These are phyloP conservation scores for Sarcophaga peregrina DNA, from an alignment of 1,140 invertebrate species.

Conservation along the genomic window DNA sequence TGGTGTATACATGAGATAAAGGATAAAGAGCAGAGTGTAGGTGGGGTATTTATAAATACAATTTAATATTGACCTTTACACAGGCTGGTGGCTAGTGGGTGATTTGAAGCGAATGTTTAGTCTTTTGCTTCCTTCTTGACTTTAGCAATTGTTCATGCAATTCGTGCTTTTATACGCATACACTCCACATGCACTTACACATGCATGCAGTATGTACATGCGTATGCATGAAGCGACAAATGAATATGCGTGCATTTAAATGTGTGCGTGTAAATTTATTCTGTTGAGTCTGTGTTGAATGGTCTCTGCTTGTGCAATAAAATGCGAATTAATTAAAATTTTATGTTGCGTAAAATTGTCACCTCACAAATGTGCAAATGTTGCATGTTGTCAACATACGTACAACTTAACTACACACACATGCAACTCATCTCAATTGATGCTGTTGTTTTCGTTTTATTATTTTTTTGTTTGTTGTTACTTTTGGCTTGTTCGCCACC, in stretches of 20 bases:
- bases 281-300: slow-evolving; percentile 19
- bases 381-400: slow-evolving; percentile 37
- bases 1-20: background rate
- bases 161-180: too few species aligned
- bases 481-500: too few species aligned
- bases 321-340: slow-evolving; percentile 52
- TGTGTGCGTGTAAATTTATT: background rate
- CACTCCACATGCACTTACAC: too few species aligned
- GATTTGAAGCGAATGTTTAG: background rate
- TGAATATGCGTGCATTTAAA: too few species aligned
- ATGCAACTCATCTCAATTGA: slow-evolving; percentile 1
- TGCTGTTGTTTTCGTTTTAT: too few species aligned
- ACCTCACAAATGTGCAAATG: slow-evolving; percentile 38
- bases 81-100: background rate
- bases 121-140: background rate
- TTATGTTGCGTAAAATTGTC: slow-evolving; percentile 46
- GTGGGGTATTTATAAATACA: slow-evolving; percentile 29
- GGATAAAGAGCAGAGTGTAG: background rate
- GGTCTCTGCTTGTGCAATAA: slow-evolving; percentile 38
- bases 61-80: slow-evolving; percentile 36
- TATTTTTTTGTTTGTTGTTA: too few species aligned
- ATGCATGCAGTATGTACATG: background rate
- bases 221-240: background rate
- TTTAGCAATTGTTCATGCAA: background rate
- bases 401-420: slow-evolving; percentile 20